Conservation (phyloP, 2,797 vertebrate genomes). For the Sebastes taczanowskii region DNA sequence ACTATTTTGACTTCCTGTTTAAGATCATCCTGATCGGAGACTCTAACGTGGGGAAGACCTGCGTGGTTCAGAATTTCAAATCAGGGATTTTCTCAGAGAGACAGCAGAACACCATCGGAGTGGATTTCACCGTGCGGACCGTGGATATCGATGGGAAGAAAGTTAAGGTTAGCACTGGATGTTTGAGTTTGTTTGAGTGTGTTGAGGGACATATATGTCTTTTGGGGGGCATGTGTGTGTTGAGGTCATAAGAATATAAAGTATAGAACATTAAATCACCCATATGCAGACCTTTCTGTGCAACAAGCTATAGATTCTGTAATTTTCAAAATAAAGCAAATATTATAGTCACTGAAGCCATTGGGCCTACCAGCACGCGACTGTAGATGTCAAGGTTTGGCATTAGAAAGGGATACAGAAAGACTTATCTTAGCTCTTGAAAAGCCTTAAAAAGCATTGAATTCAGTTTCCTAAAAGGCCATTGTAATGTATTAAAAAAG, state of each 20-base stretch:
- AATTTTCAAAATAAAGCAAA: neutral
- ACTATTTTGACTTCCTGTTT: conserved; percentile 94
- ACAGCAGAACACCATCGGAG: conserved; percentile 97
- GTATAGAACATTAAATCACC: neutral
- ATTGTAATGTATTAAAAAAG: neutral
- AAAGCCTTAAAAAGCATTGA: neutral
- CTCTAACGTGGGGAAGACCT: conserved; percentile 96
- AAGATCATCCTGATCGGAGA: conserved; percentile 97
- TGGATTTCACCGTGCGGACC: conserved; percentile 94
- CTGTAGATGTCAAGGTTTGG: neutral
- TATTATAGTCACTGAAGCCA: neutral
- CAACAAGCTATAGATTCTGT: neutral
- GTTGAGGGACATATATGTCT: neutral
- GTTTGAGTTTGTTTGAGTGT: neutral
- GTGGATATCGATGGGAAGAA: conserved; percentile 91
- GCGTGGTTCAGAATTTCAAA: conserved; percentile 96
- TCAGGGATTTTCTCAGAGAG: conserved; percentile 87
- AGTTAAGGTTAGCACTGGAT: conserved; percentile 87
- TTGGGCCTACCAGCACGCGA: neutral
- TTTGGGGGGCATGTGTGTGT: neutral
- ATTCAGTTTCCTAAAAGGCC: neutral
- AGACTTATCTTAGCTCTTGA: neutral
- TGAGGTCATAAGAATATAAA: neutral
- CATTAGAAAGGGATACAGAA: neutral
- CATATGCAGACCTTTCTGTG: neutral